Evolutionary conservation across 2,888 invertebrate species (phyloP), one percentile per base, ranked within the genome.

Genomic region (Chaetoderma sp.): DNA sequence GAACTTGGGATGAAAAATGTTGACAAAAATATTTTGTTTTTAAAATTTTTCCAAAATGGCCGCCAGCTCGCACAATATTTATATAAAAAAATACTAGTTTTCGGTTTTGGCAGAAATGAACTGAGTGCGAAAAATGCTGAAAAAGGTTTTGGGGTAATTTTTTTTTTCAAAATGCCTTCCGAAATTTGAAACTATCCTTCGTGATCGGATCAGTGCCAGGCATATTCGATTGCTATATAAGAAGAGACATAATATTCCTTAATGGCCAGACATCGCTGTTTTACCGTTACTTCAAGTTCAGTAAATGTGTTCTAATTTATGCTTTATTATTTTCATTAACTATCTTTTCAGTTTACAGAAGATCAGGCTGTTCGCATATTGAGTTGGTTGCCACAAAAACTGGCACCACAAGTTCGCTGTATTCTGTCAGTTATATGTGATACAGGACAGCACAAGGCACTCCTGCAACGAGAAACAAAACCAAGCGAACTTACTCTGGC

Each of bases 351-450:
- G 84, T 80, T 84, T 63, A 77, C 79, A 54, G 82, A 82, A 56
- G 83, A 83, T 39, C 76, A 79, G 54, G 80, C 80, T 16, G 81
- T 83, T 5, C 70, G 78, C 58, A 32, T 33, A 16, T 76, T 83
- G 68, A 83, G 79, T 60, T 86, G 85, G 85, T 73, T 86, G 61
- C 85, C 85, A 44, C 50, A 80, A 64, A 84, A 83, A 67, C 74
- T 86, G 36, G 80, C 83, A 0, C 83, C 83, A 3, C 78, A 81
- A 33, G 78, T 86, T 8, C 77, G 83, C n/a, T 78, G 80, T 70
- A 72, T 86, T 30, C 76, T 85, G 63, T 79, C 85, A 13, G 77
- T 82, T 67, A 79, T 83, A 8, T 70, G 67, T 10, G 77, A 79
- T 47, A 80, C 83, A 10, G 70, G 75, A 25, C 83, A 80, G 25